Evolutionary conservation across 92 coral and sea anemone species (phyloP), one percentile per base, ranked within the genome.

Genomic region (Umimayanthus chanpuru): DNA sequence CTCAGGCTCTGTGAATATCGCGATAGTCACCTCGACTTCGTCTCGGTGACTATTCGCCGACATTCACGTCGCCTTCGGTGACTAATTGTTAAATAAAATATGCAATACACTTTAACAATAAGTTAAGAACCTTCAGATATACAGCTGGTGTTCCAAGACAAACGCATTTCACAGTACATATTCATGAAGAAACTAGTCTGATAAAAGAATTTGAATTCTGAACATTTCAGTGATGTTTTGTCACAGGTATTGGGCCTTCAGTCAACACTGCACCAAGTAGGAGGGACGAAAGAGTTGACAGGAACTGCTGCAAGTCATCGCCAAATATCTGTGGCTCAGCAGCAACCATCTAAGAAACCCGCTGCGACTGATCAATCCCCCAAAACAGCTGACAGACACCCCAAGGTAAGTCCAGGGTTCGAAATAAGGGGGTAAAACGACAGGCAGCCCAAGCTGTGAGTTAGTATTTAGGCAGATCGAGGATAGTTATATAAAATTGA

Each of bases 191-290:
- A 1, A 41, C 14, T 53, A 61, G 68, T 61, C 26, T 61, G 25
- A 3, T 23, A 20, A 2, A 20, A 1, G 3, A n/a, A 15, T 0
- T 15, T 8, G 68, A 21, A 61, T 61, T 61, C 25, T 6, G 15
- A 61, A 26, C 25, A 20, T 21, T 61, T 61, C 26, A 21, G 25
- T 61, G 9, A 3, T 44, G 61, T 23, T 81, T 41, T 81, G 39
- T 86, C 16, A 53, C 53, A 97, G 99, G 95, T 97, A 85, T 77
- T 94, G 81, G 99, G 99, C 25, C 92, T 96, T 38, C 99, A 96
- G 91, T 90, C 98, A 10, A 94, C 97, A 16, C 89, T 95, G 41
- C 97, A 95, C 88, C 95, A 94, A 80, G 98, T 95, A 64, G 98
- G 94, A 72, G 98, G 94, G 32, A 80, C 85, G 20, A 91, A 90